phyloP scores from a whole-genome alignment of 2,113 vertebrate species.

The Calyptomena viridis region DNA sequence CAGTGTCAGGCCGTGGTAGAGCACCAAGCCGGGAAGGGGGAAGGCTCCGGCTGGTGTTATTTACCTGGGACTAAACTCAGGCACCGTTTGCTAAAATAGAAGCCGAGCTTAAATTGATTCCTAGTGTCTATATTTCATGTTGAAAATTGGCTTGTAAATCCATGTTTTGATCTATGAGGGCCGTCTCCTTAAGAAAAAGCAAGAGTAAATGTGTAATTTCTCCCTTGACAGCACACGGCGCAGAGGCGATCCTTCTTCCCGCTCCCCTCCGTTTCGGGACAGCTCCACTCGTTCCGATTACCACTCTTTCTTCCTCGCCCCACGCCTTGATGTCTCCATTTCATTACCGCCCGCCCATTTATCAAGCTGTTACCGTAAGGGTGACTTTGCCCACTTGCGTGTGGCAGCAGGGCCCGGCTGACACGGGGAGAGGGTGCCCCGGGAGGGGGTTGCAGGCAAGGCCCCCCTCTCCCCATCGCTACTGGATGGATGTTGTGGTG shows the following conservation, averaged over 20 bases:
- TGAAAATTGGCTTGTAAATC: conserved; percentile 99
- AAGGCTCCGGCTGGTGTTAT: conserved; percentile 40
- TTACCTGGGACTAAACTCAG: conserved; percentile 71
- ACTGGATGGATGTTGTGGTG: conserved; percentile 81
- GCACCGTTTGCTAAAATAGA: conserved; percentile 74
- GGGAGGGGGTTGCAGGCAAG: background rate
- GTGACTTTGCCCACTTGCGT: conserved; percentile 87
- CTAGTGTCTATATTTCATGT: conserved; percentile 99
- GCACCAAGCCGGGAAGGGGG: background rate
- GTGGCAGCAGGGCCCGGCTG: conserved; percentile 64
- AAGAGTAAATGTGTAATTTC: conserved; percentile 99
- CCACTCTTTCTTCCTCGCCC: conserved; percentile 84
- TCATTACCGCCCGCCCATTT: conserved; percentile 96
- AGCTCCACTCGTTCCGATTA: conserved; percentile 76
- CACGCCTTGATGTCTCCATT: conserved; percentile 99
- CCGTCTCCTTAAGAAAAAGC: conserved; percentile 99
- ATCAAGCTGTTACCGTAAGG: conserved; percentile 89
- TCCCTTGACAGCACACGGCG: conserved; percentile 99
- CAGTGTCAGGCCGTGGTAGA: background rate
- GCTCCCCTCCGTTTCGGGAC: conserved; percentile 74
- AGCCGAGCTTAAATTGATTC: conserved; percentile 94
- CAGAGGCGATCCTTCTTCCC: conserved; percentile 97
- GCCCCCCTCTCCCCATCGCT: conserved; percentile 1
- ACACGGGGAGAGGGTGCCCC: conserved; percentile 63
- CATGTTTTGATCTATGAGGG: conserved; percentile 97